Evolutionary conservation across 2,888 invertebrate species (phyloP).

Genomic region (Podabrus alpinus): DNA sequence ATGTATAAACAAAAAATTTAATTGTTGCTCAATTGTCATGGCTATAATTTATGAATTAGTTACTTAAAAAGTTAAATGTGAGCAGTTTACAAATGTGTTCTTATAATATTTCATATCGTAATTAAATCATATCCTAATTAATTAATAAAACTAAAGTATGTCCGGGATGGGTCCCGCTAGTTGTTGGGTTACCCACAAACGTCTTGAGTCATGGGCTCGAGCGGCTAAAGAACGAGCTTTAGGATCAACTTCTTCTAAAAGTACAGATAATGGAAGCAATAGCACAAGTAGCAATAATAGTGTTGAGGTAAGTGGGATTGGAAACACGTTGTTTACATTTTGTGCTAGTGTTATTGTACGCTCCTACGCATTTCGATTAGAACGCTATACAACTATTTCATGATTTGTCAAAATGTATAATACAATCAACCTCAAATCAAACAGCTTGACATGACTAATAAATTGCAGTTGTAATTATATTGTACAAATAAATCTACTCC

Average conservation of each 20-base stretch:
- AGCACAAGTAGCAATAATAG: slow-evolving; percentile 56
- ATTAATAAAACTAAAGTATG: slow-evolving; percentile 37
- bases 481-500: background rate
- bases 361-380: background rate
- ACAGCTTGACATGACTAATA: background rate
- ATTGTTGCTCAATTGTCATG: background rate
- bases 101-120: background rate
- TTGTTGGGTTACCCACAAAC: slow-evolving; percentile 77
- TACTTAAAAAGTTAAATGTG: background rate
- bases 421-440: background rate
- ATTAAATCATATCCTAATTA: background rate
- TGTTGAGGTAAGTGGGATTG: slow-evolving; percentile 45
- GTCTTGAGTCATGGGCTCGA: slow-evolving; percentile 76
- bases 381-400: background rate
- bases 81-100: background rate
- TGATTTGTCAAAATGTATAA: background rate
- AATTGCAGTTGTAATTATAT: background rate
- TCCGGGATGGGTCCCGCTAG: slow-evolving; percentile 72
- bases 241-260: slow-evolving; percentile 46
- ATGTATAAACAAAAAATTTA: background rate
- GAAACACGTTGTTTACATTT: slow-evolving; percentile 31
- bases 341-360: slow-evolving; percentile 10
- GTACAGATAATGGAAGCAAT: slow-evolving; percentile 59
- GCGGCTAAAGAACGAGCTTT: slow-evolving; percentile 71
- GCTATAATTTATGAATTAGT: background rate